phyloP scores from a whole-genome alignment of 2,888 invertebrate genomes.

The Drosophila conformis region DNA sequence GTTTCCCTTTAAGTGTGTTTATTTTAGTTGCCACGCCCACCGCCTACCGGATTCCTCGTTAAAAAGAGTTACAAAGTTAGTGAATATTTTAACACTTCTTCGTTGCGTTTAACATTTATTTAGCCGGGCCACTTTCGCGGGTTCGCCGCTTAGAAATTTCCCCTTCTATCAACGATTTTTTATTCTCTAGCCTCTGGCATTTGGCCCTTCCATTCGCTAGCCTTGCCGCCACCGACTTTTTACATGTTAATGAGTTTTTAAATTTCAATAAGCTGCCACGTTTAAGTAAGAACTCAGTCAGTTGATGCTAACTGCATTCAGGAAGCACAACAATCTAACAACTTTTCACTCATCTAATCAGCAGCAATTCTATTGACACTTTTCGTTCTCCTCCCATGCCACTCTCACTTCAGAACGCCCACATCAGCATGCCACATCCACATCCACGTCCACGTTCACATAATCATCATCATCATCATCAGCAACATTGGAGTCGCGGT shows the following conservation, averaged over 20 bases:
- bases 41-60: slow-evolving; percentile 57
- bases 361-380: slow-evolving; percentile 41
- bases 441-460: slow-evolving; percentile 5
- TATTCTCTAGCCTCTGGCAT: slow-evolving; percentile 5
- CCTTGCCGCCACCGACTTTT: slow-evolving; percentile 22
- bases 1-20: slow-evolving; percentile 80
- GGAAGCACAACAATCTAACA: not conserved
- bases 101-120: slow-evolving; percentile 75
- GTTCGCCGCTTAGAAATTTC: slow-evolving; percentile 15
- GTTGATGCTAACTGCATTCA: slow-evolving; percentile 4
- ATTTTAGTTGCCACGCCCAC: slow-evolving; percentile 74
- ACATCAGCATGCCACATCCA: slow-evolving; percentile 28
- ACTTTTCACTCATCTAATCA: slow-evolving; percentile 40
- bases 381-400: slow-evolving; percentile 1
- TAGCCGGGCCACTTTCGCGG: slow-evolving; percentile 67
- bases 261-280: slow-evolving; percentile 52
- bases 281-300: not conserved
- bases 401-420: slow-evolving; percentile 1
- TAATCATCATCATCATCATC: slow-evolving; percentile 18
- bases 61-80: slow-evolving; percentile 81
- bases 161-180: not conserved
- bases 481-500: slow-evolving; percentile 33
- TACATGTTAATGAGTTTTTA: slow-evolving; percentile 68
- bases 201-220: slow-evolving; percentile 1
- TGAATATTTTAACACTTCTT: slow-evolving; percentile 79